Evolutionary conservation across 53 echinoderm and acorn worm genomes (phyloP), one percentile per base, ranked within the genome.

Genomic region (Echinarachnius parma): DNA sequence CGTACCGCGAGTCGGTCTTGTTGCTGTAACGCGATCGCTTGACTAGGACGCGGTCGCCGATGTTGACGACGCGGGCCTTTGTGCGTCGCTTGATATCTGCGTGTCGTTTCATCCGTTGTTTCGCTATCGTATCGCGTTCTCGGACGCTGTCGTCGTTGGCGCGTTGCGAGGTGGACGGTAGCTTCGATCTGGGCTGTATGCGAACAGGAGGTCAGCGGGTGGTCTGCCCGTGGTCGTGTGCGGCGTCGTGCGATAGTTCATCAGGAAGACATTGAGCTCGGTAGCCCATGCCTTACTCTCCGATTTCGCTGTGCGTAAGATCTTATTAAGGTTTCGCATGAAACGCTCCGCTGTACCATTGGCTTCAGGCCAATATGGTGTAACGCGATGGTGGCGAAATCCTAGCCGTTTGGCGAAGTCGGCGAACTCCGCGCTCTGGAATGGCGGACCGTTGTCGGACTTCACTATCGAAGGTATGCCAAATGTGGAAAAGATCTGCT

Each of bases 391-490:
- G 18, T 59, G 60, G 9, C 9, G 5, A 13, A 59, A 29, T 4
- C 28, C 18, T 5, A 29, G 42, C 18, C 18, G 29, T 8, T 9
- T 10, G 32, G 32, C 13, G 32, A 29, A 26, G 25, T 23, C 28
- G 9, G 28, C 60, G 19, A 59, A 59, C 9, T 68, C 69, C 7
- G 15, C 22, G 26, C 48, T 48, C 27, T 47, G 27, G 36, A 68
- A 68, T 4, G 48, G 69, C 21, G 69, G 69, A 10, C 69, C 69
- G 52, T 68, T 46, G 30, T 68, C 69, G 28, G 49, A 21, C 31
- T 68, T 68, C 49, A 68, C 52, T n/a, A 24, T 28, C 28, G 24
- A 14, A 5, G 49, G 69, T 11, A 48, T 27, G 28, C 69, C 69
- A 26, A 34, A 36, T 24, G 20, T 68, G 5, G 27, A 48, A 24